These are phyloP conservation scores for Pseudomyrmex dendroicus DNA, from an alignment of 1,140 invertebrate species.

Conservation along the genomic window DNA sequence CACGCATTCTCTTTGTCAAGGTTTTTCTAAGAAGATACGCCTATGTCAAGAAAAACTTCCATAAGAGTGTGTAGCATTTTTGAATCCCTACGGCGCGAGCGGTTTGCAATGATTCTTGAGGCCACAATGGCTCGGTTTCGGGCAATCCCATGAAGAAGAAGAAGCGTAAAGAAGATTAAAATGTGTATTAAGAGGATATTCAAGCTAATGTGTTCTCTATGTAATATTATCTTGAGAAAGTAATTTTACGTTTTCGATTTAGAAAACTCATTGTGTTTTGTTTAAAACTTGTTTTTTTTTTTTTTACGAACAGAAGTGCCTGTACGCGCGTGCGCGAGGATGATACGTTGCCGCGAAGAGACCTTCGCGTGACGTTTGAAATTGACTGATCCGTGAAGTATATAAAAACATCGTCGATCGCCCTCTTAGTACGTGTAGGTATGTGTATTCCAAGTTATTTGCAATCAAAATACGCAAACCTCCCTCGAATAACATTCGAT, in stretches of 20 bases:
- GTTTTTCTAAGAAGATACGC: too few species aligned
- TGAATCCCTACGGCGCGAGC: too few species aligned
- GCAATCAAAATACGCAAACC: constrained; percentile 24
- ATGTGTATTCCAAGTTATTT: background rate
- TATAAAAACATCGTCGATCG: background rate
- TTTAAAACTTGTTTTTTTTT: background rate
- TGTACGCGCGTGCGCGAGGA: background rate
- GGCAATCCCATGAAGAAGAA: too few species aligned
- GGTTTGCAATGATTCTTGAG: too few species aligned
- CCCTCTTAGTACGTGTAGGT: background rate
- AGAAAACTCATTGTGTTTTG: background rate
- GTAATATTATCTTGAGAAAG: background rate
- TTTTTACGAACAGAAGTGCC: too few species aligned
- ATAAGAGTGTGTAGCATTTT: too few species aligned
- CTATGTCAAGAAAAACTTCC: too few species aligned
- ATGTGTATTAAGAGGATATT: background rate
- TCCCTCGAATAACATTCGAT: constrained; percentile 4
- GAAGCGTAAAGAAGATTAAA: background rate
- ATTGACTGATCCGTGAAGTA: constrained; percentile 2
- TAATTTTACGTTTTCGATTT: background rate
- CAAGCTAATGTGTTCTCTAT: background rate
- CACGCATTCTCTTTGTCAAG: too few species aligned
- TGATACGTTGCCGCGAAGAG: constrained; percentile 1
- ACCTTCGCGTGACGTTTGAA: background rate
- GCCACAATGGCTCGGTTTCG: too few species aligned